Evolutionary conservation across 2,797 vertebrate species (phyloP).

Genomic region (Xyrichtys novacula): DNA sequence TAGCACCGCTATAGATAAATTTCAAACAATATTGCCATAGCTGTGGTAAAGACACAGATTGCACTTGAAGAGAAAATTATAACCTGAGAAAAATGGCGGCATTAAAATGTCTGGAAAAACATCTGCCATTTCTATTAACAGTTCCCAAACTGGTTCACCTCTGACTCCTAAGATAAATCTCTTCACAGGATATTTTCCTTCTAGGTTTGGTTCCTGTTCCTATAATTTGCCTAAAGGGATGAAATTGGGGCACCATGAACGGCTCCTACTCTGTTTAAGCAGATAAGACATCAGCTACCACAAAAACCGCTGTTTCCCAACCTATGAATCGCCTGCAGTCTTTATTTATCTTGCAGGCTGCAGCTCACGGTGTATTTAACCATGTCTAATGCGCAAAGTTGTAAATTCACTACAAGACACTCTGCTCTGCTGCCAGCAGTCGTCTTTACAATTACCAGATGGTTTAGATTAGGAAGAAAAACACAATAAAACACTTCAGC

Average conservation of each 20-base stretch:
- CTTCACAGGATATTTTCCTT: constrained; percentile 23
- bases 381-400: constrained; percentile 57
- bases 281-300: constrained; percentile 20
- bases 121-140: constrained; percentile 50
- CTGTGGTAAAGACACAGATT: constrained; percentile 37
- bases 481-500: constrained; percentile 56
- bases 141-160: constrained; percentile 40
- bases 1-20: constrained; percentile 51
- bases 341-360: constrained; percentile 39
- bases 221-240: constrained; percentile 30
- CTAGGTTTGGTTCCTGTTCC: constrained; percentile 19
- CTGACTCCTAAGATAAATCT: constrained; percentile 11
- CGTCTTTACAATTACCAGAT: constrained; percentile 52
- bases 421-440: constrained; percentile 38
- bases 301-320: constrained; percentile 39
- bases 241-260: constrained; percentile 39
- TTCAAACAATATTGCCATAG: constrained; percentile 33
- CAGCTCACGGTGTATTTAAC: constrained; percentile 44
- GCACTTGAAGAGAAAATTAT: constrained; percentile 46
- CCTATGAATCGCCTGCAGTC: constrained; percentile 39
- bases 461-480: constrained; percentile 53
- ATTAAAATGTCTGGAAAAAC: constrained; percentile 52
- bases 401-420: constrained; percentile 53
- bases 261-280: constrained; percentile 29
- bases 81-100: constrained; percentile 37